Evolutionary conservation across 2,888 invertebrate species (phyloP).

Genomic region (Tachina fera): DNA sequence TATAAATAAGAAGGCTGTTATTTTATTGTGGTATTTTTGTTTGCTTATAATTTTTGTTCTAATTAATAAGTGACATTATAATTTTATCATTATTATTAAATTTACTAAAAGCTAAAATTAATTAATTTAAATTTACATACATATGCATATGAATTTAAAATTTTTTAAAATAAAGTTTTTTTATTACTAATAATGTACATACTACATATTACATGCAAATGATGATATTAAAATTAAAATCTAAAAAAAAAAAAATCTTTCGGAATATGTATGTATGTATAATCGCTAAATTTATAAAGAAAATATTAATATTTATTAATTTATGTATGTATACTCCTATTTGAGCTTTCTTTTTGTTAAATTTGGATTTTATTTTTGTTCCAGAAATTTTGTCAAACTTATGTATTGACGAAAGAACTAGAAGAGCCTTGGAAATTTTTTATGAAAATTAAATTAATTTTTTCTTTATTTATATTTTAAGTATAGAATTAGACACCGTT

Average conservation of each 20-base stretch:
- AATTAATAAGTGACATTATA: conserved; percentile 36
- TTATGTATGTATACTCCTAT: conserved; percentile 15
- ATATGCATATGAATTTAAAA: not conserved
- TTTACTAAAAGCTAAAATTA: conserved; percentile 33
- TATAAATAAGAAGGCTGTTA: no score
- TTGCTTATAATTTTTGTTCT: conserved; percentile 45
- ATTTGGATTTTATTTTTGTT: conserved; percentile 11
- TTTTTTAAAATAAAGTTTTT: not conserved
- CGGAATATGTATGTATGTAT: not conserved
- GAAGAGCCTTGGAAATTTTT: not conserved
- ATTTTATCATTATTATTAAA: conserved; percentile 16
- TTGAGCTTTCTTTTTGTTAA: conserved; percentile 45
- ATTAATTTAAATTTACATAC: conserved; percentile 21
- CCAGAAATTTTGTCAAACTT: conserved; percentile 3
- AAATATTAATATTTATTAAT: not conserved
- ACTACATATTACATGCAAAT: conserved; percentile 2
- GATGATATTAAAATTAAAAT: conserved; percentile 1
- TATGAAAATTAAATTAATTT: conserved; percentile 15
- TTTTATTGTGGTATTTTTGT: conserved; percentile 22
- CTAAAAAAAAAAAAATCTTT: conserved; percentile 12
- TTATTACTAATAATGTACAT: conserved; percentile 33
- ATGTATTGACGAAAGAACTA: conserved; percentile 43
- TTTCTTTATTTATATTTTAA: conserved; percentile 13
- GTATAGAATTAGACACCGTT: conserved; percentile 66
- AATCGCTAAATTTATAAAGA: conserved; percentile 4